Conservation (phyloP, 2,797 vertebrate genomes). For the Mus spretus region DNA sequence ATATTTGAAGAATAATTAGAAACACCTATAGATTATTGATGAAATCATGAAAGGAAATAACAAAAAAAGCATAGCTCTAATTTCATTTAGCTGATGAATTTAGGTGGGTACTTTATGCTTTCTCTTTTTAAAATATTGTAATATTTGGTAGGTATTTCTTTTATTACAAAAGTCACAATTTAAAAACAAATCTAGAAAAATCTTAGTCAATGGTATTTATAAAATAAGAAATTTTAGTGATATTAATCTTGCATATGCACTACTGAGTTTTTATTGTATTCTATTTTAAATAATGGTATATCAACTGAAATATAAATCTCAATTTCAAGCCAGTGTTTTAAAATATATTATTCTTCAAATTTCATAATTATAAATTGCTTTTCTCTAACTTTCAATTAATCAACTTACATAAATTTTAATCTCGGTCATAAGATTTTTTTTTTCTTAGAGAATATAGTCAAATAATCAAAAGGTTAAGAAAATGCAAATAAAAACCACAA, state of each 20-base stretch:
- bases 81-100: background rate
- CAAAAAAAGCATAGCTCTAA: background rate
- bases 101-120: background rate
- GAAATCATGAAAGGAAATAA: slow-evolving; percentile 14
- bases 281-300: background rate
- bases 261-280: background rate
- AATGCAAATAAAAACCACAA: background rate
- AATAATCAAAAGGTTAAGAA: background rate
- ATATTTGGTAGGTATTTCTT: background rate
- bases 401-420: background rate
- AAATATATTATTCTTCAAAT: background rate
- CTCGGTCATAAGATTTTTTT: background rate
- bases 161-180: background rate
- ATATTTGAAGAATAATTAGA: background rate
- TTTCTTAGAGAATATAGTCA: background rate
- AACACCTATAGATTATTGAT: background rate
- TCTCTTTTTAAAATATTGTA: background rate
- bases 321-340: background rate
- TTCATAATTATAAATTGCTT: background rate
- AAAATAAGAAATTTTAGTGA: background rate
- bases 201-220: background rate
- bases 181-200: background rate
- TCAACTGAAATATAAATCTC: background rate
- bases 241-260: background rate
- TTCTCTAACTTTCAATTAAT: background rate